phyloP scores from a whole-genome alignment of 2,113 vertebrate species.

The Bos indicus region DNA sequence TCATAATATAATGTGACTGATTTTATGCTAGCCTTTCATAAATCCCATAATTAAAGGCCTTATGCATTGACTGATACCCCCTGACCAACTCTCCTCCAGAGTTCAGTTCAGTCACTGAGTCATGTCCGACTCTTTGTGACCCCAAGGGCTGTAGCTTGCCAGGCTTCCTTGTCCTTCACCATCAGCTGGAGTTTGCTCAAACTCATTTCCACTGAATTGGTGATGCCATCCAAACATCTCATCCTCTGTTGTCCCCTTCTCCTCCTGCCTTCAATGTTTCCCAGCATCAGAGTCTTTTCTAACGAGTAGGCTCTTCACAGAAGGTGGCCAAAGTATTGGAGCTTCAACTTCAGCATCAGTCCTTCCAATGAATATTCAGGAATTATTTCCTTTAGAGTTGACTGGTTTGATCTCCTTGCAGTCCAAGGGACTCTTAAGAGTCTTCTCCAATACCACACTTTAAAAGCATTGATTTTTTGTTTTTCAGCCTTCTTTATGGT shows the following conservation, averaged over 20 bases:
- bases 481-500: too few species aligned
- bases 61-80: not conserved
- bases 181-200: too few species aligned
- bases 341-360: not conserved
- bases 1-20: not conserved
- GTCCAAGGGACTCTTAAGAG: not conserved
- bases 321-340: not conserved
- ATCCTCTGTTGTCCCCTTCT: not conserved
- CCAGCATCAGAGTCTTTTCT: not conserved
- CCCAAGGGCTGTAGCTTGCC: not conserved
- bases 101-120: not conserved
- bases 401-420: not conserved
- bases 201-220: not conserved
- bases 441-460: not conserved
- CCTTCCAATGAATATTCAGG: not conserved
- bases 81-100: not conserved
- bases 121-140: not conserved
- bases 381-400: not conserved
- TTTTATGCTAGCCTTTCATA: not conserved
- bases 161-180: not conserved
- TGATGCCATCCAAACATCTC: not conserved
- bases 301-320: not conserved
- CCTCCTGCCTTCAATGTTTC: not conserved
- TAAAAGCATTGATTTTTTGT: too few species aligned
- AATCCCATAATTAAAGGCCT: not conserved